Evolutionary conservation across 2,888 invertebrate genomes (phyloP).

Genomic region (Zeuzera pyrina): DNA sequence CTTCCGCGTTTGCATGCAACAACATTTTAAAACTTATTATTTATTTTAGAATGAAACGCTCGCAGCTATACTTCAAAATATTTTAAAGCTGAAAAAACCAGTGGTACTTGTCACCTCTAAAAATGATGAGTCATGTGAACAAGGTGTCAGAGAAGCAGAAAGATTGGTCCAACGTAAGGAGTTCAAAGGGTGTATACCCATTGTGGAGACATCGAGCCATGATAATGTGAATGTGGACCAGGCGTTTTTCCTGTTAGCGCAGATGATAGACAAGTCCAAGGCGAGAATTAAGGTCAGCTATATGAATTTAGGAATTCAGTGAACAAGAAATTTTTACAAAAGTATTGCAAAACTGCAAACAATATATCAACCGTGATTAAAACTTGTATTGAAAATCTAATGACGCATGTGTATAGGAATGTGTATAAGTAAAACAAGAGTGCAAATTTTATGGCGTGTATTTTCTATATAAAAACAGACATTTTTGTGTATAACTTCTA

Average conservation of each 20-base stretch:
- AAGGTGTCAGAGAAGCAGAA: conserved; percentile 88
- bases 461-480: no score
- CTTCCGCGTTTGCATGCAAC: no score
- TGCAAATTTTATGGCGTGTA: no score
- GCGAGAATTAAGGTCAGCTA: conserved; percentile 75
- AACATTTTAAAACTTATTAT: no score
- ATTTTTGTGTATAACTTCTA: no score
- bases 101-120: conserved; percentile 96
- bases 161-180: conserved; percentile 89
- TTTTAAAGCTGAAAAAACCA: conserved; percentile 95
- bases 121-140: conserved; percentile 93
- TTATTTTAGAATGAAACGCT: conserved; percentile 78
- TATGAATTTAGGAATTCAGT: no score
- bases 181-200: conserved; percentile 88
- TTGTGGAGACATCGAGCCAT: conserved; percentile 96
- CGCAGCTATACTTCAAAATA: conserved; percentile 86
- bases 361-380: no score
- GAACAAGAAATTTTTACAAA: no score
- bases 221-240: conserved; percentile 97
- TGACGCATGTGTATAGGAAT: no score
- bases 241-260: conserved; percentile 91
- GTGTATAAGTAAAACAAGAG: no score
- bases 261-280: conserved; percentile 93
- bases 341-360: no score
- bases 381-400: no score